Base-by-base conservation (phyloP, 1,140 invertebrate species). In the Patella vulgata region DNA sequence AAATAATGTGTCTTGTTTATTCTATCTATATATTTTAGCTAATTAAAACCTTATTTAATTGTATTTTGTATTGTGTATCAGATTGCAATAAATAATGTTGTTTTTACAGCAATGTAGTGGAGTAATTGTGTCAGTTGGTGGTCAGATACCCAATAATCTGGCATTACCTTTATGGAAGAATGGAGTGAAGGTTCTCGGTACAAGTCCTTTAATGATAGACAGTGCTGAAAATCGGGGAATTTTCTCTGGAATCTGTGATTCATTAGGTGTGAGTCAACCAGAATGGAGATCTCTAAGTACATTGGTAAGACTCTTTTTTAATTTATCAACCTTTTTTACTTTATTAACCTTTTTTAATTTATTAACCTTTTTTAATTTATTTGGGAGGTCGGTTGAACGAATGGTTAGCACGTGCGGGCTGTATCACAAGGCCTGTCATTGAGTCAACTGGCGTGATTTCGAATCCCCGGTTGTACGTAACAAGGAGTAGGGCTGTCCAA, bases 91-190 rank as follows among this genome's bases (percentile, higher is more conserved):
- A n/a, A n/a, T n/a, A n/a, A n/a, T 56, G 2, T 52, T 54, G 19
- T 51, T 50, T 28, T 36, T 56, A 9, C 52, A 74, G 73, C 46
- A 66, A 14, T 63, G 67, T 46, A 52, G 57, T 50, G 74, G 74
- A 27, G 63, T 65, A 21, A 72, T 78, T 44, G 62, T 78, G 9
- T 74, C 74, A 14, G 73, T 78, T 19, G 76, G 76, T 12, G 76
- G 76, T 19, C 76, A 78, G 56, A 74, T 78, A 30, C 76, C 76
- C 14, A 78, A 78, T 60, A 78, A 76, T 54, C 58, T 78, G 23
- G 76, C 76, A 4, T 62, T 78, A 33, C 70, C 74, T 23, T 65
- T 78, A 0, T 60, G 73, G 53, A 64, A 68, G n/a, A 57, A 68
- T 56, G 65, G 66, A 9, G 73, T 71, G 3, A 59, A 51, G 17